Evolutionary conservation across 2,113 vertebrate genomes (phyloP).

Genomic region (Microtus oregoni): DNA sequence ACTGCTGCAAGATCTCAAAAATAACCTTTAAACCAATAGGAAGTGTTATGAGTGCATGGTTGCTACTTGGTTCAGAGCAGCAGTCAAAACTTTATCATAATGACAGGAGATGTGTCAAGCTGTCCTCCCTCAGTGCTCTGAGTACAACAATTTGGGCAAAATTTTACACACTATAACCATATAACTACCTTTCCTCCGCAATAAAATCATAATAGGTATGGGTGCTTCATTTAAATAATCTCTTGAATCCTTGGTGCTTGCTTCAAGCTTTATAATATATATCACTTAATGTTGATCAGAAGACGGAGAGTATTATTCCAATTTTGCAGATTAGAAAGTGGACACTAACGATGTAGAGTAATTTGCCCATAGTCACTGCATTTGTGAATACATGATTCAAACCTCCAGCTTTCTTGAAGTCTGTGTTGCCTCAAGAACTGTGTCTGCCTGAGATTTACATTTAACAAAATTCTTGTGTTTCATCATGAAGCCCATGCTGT

Average conservation of each 20-base stretch:
- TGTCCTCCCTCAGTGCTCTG: not conserved
- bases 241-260: not conserved
- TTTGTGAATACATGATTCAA: not conserved
- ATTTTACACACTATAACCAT: not conserved
- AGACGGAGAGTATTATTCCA: not conserved
- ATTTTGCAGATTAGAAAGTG: not conserved
- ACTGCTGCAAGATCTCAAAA: not conserved
- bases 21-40: not conserved
- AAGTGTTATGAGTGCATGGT: not conserved
- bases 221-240: not conserved
- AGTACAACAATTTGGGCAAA: not conserved
- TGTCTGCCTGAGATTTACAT: not conserved
- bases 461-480: not conserved
- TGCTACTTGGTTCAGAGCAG: fast-evolving
- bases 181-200: not conserved
- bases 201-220: not conserved
- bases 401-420: not conserved
- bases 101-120: not conserved
- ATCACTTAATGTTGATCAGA: not conserved
- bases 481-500: not conserved
- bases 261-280: not conserved
- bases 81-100: not conserved
- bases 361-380: not conserved
- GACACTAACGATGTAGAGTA: not conserved
- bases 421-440: not conserved